Conservation (phyloP, 2,797 vertebrate species). For the Taenioides sp. region DNA sequence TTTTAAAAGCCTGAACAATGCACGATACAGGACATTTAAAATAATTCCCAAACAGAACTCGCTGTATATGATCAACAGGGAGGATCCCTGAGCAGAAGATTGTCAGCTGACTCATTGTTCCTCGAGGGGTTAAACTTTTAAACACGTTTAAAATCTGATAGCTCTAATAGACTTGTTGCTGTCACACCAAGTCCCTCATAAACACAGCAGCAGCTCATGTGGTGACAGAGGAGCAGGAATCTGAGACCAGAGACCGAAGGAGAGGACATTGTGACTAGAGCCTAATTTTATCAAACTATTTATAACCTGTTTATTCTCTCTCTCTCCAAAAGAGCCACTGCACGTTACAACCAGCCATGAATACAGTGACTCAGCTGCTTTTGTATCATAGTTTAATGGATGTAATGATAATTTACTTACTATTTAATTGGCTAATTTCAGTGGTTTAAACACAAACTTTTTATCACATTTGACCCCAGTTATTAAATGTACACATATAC, state of each 20-base stretch:
- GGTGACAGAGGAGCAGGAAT: constrained; percentile 6
- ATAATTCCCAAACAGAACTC: too few species aligned
- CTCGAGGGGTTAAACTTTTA: background rate
- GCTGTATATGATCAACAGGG: background rate
- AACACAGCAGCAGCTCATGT: constrained; percentile 1
- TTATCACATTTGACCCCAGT: background rate
- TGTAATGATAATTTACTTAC: background rate
- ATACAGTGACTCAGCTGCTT: background rate
- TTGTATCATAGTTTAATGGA: background rate
- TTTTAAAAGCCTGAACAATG: too few species aligned
- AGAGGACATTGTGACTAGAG: constrained; percentile 1
- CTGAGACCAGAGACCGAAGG: background rate
- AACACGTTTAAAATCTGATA: background rate
- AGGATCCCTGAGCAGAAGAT: background rate
- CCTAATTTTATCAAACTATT: constrained; percentile 7
- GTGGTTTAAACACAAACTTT: background rate
- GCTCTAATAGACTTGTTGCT: background rate
- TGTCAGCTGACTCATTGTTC: constrained; percentile 1
- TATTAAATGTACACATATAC: background rate
- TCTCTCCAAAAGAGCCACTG: background rate
- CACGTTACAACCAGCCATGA: background rate
- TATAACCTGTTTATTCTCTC: background rate
- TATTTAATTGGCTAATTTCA: background rate
- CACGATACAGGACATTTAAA: too few species aligned
- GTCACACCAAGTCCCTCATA: background rate